Conservation (phyloP, 2,888 invertebrate genomes). For the Taphrorychus bicolor region DNA sequence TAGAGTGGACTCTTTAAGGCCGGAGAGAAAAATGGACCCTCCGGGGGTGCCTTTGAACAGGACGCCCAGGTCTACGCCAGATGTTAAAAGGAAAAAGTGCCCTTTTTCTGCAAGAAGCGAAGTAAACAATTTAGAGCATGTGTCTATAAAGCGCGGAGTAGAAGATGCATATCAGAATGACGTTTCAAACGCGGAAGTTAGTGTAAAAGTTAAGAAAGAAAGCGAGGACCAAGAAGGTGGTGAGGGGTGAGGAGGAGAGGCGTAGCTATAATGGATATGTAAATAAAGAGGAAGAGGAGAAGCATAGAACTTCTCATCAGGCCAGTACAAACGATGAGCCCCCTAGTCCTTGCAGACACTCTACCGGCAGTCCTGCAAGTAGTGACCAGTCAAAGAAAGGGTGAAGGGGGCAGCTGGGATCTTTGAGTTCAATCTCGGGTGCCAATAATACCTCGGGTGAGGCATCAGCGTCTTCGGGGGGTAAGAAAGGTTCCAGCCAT, state of each 20-base stretch:
- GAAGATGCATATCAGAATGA: constrained; percentile 46
- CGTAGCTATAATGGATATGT: constrained; percentile 55
- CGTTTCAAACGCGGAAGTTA: constrained; percentile 53
- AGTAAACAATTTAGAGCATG: constrained; percentile 51
- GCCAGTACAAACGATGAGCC: constrained; percentile 56
- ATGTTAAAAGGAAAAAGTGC: constrained; percentile 65
- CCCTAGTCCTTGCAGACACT: constrained; percentile 69
- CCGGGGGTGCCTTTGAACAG: constrained; percentile 64
- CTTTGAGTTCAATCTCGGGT: constrained; percentile 86
- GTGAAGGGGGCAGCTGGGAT: constrained; percentile 74
- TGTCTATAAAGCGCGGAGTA: constrained; percentile 54
- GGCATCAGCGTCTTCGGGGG: constrained; percentile 57
- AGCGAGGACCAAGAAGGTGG: constrained; percentile 55
- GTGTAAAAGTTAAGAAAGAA: constrained; percentile 55
- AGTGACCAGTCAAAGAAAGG: constrained; percentile 69
- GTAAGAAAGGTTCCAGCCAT: constrained; percentile 78
- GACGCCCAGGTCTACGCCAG: constrained; percentile 74
- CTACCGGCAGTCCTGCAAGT: constrained; percentile 75
- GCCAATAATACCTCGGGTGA: constrained; percentile 55
- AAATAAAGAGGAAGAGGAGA: constrained; percentile 54
- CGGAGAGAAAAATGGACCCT: constrained; percentile 76
- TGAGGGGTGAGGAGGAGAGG: constrained; percentile 60
- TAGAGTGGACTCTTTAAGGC: constrained; percentile 81
- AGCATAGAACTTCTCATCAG: constrained; percentile 54
- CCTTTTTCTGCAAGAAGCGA: constrained; percentile 58